These are phyloP conservation scores for Orchesella cincta DNA, from an alignment of 1,140 invertebrate genomes.

Conservation along the genomic window DNA sequence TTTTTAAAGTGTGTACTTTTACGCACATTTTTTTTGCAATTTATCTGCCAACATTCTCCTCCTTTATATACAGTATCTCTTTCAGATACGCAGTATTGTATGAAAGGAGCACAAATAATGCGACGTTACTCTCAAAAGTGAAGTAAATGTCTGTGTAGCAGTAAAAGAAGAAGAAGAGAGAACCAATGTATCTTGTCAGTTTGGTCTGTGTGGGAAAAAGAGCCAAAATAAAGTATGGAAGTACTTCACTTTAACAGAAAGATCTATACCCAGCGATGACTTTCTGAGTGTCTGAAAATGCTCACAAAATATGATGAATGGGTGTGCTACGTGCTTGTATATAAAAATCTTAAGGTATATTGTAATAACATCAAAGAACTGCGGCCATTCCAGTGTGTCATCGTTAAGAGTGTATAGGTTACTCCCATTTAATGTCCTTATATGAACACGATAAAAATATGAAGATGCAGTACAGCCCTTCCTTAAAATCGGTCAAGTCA, in stretches of 20 bases:
- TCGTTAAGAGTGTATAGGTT: too few species aligned
- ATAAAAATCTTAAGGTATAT: too few species aligned
- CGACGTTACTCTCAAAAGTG: background rate
- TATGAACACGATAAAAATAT: too few species aligned
- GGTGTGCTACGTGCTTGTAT: background rate
- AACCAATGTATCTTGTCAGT: background rate
- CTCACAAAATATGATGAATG: constrained; percentile 14
- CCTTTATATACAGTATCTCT: background rate
- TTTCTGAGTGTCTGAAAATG: background rate
- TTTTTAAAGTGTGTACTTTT: background rate
- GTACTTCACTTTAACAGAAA: background rate
- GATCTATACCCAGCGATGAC: background rate
- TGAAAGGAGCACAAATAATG: background rate
- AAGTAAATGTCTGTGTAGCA: background rate
- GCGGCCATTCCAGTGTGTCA: too few species aligned
- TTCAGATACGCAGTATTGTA: background rate
- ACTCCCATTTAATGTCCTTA: too few species aligned
- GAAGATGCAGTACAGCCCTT: too few species aligned
- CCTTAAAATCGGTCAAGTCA: too few species aligned
- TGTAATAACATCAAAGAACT: too few species aligned
- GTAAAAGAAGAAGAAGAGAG: background rate
- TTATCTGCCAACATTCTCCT: constrained; percentile 3
- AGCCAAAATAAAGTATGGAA: background rate
- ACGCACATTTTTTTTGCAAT: constrained; percentile 22
- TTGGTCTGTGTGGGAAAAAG: background rate